Evolutionary conservation across 92 coral and sea anemone species (phyloP).

Genomic region (Bergia sp.): DNA sequence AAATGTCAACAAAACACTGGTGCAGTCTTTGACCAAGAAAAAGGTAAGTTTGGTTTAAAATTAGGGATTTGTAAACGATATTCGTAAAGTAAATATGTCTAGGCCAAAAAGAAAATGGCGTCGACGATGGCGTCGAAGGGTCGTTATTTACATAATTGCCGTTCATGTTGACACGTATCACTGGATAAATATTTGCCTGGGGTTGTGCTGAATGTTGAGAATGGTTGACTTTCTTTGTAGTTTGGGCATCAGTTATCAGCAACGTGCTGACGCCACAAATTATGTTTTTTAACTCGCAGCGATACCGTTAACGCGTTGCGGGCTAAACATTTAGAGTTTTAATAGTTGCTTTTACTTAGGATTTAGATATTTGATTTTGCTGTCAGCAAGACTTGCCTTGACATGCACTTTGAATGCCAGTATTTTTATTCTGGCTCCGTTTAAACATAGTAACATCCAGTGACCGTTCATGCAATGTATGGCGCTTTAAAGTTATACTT

Average conservation of each 20-base stretch:
- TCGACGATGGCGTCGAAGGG: background rate
- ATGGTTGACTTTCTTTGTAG: background rate
- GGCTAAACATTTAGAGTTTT: no score
- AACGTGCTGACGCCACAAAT: background rate
- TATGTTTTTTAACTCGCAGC: background rate
- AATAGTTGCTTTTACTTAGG: no score
- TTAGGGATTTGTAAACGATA: background rate
- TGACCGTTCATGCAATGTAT: no score
- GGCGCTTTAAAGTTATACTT: no score
- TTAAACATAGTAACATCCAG: no score
- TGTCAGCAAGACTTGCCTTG: no score
- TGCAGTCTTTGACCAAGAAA: constrained; percentile 12
- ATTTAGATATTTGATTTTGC: no score
- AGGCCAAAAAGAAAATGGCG: constrained; percentile 5
- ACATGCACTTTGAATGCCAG: no score
- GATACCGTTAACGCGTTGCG: no score
- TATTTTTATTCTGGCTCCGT: no score
- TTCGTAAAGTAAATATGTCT: background rate
- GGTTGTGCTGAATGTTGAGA: background rate
- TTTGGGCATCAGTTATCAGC: background rate
- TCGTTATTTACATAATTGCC: background rate
- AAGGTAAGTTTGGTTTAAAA: background rate
- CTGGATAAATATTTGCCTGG: background rate
- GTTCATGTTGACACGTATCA: no score
- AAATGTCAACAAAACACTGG: constrained; percentile 27